Evolutionary conservation across 2,797 vertebrate genomes (phyloP).

Genomic region (Sorex maritimensis): DNA sequence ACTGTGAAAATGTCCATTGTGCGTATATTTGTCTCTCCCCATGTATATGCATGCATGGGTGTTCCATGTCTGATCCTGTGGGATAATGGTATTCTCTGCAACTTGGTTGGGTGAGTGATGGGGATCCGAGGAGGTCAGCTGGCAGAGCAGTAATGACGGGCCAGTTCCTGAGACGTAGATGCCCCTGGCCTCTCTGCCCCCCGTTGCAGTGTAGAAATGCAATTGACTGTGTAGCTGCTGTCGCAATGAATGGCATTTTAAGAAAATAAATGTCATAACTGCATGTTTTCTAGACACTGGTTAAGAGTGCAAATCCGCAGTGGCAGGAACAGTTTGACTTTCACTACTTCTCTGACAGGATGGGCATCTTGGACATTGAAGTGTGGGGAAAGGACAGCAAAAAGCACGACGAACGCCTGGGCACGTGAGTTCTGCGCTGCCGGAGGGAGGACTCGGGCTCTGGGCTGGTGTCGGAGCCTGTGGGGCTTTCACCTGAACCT

Average conservation of each 20-base stretch:
- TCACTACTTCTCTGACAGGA: slow-evolving; percentile 97
- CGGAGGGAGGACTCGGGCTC: background rate
- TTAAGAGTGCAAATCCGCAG: slow-evolving; percentile 97
- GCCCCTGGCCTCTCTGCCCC: background rate
- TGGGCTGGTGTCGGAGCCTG: too few species aligned
- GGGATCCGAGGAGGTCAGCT: background rate
- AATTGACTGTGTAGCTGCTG: slow-evolving; percentile 84
- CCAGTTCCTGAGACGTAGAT: background rate
- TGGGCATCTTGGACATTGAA: slow-evolving; percentile 96
- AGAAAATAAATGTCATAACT: slow-evolving; percentile 91
- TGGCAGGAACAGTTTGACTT: slow-evolving; percentile 99
- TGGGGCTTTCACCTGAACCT: too few species aligned
- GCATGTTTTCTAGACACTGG: slow-evolving; percentile 96
- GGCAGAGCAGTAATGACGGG: background rate
- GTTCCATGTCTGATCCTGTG: background rate
- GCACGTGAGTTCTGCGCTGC: slow-evolving; percentile 93
- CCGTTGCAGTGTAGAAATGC: slow-evolving; percentile 69
- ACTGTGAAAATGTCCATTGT: background rate
- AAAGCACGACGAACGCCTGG: slow-evolving; percentile 96
- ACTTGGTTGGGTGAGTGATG: background rate
- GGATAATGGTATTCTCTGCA: background rate
- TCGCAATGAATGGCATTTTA: slow-evolving; percentile 84
- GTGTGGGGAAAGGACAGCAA: slow-evolving; percentile 96
- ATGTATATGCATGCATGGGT: background rate
- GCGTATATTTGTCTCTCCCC: background rate